Conservation (phyloP, 2,797 vertebrate genomes). For the Propithecus perrieri region DNA sequence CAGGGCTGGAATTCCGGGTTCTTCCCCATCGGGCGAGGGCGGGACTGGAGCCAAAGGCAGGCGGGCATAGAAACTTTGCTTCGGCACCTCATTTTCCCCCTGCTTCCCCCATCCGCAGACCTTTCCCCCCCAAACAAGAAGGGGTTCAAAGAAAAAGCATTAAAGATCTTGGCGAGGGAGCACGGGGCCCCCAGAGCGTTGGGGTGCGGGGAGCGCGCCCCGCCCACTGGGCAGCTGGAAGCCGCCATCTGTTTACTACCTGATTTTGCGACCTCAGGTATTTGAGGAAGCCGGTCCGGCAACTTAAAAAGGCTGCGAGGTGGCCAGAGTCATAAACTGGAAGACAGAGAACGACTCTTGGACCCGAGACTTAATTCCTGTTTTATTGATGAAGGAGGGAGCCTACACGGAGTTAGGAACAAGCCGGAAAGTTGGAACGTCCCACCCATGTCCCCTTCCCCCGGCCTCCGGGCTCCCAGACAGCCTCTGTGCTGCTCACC, state of each 20-base stretch:
- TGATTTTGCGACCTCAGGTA: constrained; percentile 59
- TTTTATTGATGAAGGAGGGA: constrained; percentile 59
- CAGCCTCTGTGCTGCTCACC: background rate
- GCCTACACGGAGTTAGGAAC: background rate
- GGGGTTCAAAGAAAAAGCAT: background rate
- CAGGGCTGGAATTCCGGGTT: background rate
- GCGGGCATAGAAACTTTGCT: background rate
- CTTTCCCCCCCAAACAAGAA: background rate
- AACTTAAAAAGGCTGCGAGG: background rate
- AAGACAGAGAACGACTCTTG: constrained; percentile 44
- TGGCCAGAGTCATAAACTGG: constrained; percentile 61
- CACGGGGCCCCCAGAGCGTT: accelerated
- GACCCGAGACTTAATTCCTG: constrained; percentile 20
- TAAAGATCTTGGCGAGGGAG: background rate
- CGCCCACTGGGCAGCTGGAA: background rate
- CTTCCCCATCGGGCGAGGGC: background rate
- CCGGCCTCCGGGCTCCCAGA: background rate
- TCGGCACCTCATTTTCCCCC: background rate
- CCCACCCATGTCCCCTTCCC: background rate
- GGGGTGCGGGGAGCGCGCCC: background rate
- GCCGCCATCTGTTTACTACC: constrained; percentile 1
- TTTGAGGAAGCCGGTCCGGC: background rate
- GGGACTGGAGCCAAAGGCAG: background rate
- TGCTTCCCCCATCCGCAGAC: accelerated
- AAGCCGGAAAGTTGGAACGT: background rate